Evolutionary conservation across 2,113 vertebrate genomes (phyloP).

Genomic region (Pelecanoides urinatrix): DNA sequence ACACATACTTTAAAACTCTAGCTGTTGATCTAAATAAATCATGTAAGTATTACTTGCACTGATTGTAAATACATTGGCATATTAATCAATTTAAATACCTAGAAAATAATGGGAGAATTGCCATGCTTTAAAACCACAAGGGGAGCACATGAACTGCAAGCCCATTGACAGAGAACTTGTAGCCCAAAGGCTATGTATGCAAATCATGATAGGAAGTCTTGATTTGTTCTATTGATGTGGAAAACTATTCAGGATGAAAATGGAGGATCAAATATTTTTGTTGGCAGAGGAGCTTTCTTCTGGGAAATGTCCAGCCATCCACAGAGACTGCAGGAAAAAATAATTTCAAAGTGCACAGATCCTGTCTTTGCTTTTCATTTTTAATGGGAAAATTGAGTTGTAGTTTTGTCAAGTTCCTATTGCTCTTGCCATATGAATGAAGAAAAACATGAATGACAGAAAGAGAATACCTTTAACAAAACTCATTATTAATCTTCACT

Average conservation of each 20-base stretch:
- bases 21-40: background rate
- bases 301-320: background rate
- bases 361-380: background rate
- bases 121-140: background rate
- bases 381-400: background rate
- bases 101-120: background rate
- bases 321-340: background rate
- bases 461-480: background rate
- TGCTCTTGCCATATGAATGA: background rate
- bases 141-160: background rate
- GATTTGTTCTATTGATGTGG: background rate
- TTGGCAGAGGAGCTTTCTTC: background rate
- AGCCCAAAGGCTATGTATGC: background rate
- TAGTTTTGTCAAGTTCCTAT: background rate
- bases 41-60: background rate
- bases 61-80: background rate
- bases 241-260: background rate
- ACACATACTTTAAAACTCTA: background rate
- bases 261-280: background rate
- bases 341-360: background rate
- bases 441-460: background rate
- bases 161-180: background rate
- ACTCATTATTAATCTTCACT: background rate
- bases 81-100: background rate
- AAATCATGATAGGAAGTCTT: background rate